Conservation (phyloP, 2,888 invertebrate genomes). For the Polietes domitor region DNA sequence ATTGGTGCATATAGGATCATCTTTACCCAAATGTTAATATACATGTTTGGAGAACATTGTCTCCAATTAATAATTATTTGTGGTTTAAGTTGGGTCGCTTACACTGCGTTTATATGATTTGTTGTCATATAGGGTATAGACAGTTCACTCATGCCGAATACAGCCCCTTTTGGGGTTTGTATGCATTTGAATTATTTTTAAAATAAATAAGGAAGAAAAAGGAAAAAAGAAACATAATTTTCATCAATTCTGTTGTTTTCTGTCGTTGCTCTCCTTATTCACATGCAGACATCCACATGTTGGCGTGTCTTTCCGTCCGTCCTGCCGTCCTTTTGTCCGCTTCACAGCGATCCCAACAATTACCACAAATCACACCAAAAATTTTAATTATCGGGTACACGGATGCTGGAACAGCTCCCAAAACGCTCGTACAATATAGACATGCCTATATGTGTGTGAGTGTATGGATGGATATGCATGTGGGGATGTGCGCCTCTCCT, state of each 20-base stretch:
- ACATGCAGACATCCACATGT: not conserved
- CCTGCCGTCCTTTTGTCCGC: not conserved
- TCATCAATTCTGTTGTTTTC: slow-evolving; percentile 5
- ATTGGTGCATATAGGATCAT: too few relatives aligned
- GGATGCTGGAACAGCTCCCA: slow-evolving; percentile 36
- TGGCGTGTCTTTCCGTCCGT: not conserved
- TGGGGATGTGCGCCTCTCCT: slow-evolving; percentile 10
- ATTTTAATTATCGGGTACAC: slow-evolving; percentile 52
- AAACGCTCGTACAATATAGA: not conserved
- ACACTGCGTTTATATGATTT: too few relatives aligned
- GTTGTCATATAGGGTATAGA: too few relatives aligned
- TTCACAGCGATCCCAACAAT: slow-evolving; percentile 7
- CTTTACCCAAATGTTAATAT: too few relatives aligned
- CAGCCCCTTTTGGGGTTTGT: too few relatives aligned
- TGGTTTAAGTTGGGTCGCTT: too few relatives aligned
- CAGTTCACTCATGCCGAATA: too few relatives aligned
- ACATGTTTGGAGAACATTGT: too few relatives aligned
- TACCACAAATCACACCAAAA: slow-evolving; percentile 53
- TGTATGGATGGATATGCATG: not conserved
- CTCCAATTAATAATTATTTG: too few relatives aligned
- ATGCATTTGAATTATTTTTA: not conserved
- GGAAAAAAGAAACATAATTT: slow-evolving; percentile 1
- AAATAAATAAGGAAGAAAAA: not conserved
- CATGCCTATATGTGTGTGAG: not conserved
- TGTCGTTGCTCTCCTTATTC: not conserved